Conservation (phyloP, 2,888 invertebrate species). For the Allacma fusca region DNA sequence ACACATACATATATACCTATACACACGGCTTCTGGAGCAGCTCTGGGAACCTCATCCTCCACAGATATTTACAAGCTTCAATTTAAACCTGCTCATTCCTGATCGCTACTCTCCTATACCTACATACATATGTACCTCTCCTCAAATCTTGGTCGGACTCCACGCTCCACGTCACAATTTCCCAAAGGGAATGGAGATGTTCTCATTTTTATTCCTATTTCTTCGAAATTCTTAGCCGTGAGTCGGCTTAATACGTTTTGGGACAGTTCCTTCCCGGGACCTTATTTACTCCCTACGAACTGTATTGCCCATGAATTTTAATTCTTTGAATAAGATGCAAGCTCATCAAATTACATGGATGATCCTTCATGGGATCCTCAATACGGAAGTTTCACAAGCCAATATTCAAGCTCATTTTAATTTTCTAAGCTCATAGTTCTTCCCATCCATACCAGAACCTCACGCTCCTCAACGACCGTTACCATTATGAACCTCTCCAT, state of each 20-base stretch:
- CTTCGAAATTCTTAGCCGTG: neutral
- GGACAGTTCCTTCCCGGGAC: too few relatives aligned
- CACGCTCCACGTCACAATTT: neutral
- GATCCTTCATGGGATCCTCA: neutral
- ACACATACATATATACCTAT: too few relatives aligned
- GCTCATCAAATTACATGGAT: neutral
- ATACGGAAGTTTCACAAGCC: constrained; percentile 3
- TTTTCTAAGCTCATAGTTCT: too few relatives aligned
- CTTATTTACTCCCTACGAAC: too few relatives aligned
- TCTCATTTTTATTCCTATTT: neutral
- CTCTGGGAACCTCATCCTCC: neutral
- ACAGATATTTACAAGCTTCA: neutral
- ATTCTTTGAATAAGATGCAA: too few relatives aligned
- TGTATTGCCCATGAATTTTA: too few relatives aligned
- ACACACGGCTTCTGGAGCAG: too few relatives aligned
- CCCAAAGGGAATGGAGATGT: neutral
- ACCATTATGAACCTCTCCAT: too few relatives aligned
- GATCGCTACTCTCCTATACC: neutral
- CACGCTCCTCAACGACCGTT: too few relatives aligned
- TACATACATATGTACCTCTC: neutral
- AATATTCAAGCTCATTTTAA: too few relatives aligned
- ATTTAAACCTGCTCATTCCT: neutral
- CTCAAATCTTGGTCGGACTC: neutral
- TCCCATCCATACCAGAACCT: too few relatives aligned
- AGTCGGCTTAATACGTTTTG: neutral